Evolutionary conservation across 2,113 vertebrate genomes (phyloP).

Genomic region (Morphnarchus princeps): DNA sequence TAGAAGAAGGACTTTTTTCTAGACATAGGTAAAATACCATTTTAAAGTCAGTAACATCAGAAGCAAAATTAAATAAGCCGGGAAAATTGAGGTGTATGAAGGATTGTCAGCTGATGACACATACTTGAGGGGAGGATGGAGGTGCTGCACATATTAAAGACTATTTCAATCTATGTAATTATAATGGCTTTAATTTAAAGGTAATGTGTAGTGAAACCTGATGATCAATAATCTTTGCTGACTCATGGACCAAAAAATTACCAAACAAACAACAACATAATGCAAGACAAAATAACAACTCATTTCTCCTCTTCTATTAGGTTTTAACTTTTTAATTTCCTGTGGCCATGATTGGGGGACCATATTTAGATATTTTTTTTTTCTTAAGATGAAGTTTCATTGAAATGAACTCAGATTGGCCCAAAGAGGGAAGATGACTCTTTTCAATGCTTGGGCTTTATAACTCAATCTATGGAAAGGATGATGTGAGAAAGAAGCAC

Average conservation of each 20-base stretch:
- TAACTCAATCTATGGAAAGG: neutral
- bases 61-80: neutral
- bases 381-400: neutral
- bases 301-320: neutral
- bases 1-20: neutral
- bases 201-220: neutral
- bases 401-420: neutral
- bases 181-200: slow-evolving; percentile 7
- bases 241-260: neutral
- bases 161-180: neutral
- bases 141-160: neutral
- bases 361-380: neutral
- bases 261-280: neutral
- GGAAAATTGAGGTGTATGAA: neutral
- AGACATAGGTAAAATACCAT: neutral
- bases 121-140: neutral
- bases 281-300: neutral
- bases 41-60: neutral
- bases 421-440: neutral
- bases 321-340: neutral
- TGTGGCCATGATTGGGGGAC: neutral
- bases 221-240: neutral
- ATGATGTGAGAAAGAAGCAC: neutral
- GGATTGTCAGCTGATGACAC: neutral
- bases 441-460: neutral